These are phyloP conservation scores for Hippocampus kuda DNA, from an alignment of 2,797 vertebrate species.

Conservation along the genomic window DNA sequence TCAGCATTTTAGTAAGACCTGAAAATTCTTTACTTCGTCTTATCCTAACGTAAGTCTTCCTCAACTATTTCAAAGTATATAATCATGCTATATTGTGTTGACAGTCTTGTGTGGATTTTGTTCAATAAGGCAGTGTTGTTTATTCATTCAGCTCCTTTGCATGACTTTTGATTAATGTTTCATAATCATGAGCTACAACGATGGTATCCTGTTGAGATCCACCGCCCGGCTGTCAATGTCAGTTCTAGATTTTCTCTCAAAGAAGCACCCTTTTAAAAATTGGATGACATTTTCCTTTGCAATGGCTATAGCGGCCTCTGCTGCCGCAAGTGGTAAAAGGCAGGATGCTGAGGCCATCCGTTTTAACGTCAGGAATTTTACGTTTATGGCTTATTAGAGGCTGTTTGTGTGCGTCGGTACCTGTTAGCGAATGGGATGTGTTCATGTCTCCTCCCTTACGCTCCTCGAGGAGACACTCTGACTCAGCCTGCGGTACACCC, in stretches of 20 bases:
- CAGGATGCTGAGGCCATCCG: background rate
- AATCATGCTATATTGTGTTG: background rate
- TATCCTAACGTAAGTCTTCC: too few species aligned
- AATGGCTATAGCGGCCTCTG: background rate
- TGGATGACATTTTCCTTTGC: background rate
- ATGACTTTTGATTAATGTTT: background rate
- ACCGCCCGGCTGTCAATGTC: background rate
- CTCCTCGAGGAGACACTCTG: slow-evolving; percentile 77
- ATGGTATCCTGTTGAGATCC: background rate
- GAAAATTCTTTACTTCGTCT: background rate
- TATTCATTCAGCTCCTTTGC: background rate
- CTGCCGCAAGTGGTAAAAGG: background rate
- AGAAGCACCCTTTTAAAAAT: background rate
- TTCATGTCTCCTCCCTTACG: slow-evolving; percentile 78
- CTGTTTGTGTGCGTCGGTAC: slow-evolving; percentile 22
- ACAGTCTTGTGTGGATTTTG: background rate
- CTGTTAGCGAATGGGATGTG: slow-evolving; percentile 43
- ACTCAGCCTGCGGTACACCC: slow-evolving; percentile 68
- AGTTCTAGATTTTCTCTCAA: background rate
- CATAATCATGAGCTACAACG: background rate
- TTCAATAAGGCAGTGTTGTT: background rate
- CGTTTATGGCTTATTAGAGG: background rate
- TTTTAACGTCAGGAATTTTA: too few species aligned
- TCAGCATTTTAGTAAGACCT: background rate
- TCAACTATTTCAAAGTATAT: too few species aligned